Evolutionary conservation across 2,888 invertebrate species (phyloP).

Genomic region (Frankliniella intonsa): DNA sequence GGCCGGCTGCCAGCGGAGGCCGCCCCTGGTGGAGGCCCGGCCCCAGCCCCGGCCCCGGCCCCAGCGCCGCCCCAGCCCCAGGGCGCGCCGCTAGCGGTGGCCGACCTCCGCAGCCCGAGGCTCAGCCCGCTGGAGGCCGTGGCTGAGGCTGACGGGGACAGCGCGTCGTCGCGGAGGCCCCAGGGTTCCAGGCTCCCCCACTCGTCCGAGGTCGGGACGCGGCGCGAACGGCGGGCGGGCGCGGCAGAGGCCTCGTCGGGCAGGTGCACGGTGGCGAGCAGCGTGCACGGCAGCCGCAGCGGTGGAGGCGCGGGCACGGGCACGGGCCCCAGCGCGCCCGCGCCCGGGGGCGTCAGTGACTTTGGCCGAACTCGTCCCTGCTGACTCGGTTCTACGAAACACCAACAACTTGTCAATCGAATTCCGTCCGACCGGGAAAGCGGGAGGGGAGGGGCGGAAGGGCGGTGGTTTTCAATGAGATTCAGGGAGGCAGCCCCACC

Average conservation of each 20-base stretch:
- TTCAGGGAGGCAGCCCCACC: background rate
- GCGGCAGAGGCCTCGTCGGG: background rate
- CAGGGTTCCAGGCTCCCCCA: background rate
- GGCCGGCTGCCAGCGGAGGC: background rate
- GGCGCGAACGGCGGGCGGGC: background rate
- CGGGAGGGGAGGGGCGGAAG: too few species aligned
- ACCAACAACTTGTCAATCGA: background rate
- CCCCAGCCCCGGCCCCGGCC: background rate
- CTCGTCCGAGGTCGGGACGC: background rate
- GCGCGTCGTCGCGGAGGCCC: background rate
- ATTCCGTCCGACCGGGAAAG: too few species aligned
- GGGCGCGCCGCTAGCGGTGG: background rate
- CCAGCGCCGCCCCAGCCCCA: background rate
- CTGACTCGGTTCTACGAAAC: background rate
- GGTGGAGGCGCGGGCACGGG: background rate
- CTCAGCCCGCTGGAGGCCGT: background rate
- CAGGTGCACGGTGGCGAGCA: slow-evolving; percentile 1
- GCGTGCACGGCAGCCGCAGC: background rate
- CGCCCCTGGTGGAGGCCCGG: background rate
- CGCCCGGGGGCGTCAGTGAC: background rate
- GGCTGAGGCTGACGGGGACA: background rate
- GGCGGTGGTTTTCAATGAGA: too few species aligned
- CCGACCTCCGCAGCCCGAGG: background rate
- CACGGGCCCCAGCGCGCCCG: background rate
- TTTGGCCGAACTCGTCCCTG: background rate